Conservation (phyloP, 2,113 vertebrate genomes). For the Chrysemys picta region DNA sequence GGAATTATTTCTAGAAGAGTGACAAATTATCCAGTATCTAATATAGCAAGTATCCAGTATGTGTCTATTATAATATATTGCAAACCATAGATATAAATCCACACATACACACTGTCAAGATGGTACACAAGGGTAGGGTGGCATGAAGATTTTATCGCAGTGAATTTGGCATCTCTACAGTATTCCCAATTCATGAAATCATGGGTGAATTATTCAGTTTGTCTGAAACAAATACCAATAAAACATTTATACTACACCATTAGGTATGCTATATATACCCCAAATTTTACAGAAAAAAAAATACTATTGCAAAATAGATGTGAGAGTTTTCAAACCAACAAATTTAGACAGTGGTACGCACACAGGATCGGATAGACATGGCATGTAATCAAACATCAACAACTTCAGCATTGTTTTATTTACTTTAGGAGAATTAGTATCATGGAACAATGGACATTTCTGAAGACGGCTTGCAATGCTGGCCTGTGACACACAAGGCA, state of each 20-base stretch:
- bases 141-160: not conserved
- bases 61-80: not conserved
- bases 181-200: not conserved
- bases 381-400: not conserved
- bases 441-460: not conserved
- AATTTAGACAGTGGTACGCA: not conserved
- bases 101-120: not conserved
- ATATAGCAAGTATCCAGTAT: not conserved
- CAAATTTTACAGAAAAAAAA: not conserved
- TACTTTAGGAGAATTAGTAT: not conserved
- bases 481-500: not conserved
- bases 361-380: not conserved
- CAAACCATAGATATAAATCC: not conserved
- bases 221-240: not conserved
- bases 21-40: not conserved
- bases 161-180: not conserved
- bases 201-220: not conserved
- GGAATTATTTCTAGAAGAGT: not conserved
- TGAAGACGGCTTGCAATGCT: not conserved
- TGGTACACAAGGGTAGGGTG: not conserved
- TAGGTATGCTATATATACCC: not conserved
- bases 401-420: not conserved
- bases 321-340: not conserved
- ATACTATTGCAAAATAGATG: not conserved
- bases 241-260: not conserved